phyloP scores from a whole-genome alignment of 2,888 invertebrate species.

The Drosophila anomelani region DNA sequence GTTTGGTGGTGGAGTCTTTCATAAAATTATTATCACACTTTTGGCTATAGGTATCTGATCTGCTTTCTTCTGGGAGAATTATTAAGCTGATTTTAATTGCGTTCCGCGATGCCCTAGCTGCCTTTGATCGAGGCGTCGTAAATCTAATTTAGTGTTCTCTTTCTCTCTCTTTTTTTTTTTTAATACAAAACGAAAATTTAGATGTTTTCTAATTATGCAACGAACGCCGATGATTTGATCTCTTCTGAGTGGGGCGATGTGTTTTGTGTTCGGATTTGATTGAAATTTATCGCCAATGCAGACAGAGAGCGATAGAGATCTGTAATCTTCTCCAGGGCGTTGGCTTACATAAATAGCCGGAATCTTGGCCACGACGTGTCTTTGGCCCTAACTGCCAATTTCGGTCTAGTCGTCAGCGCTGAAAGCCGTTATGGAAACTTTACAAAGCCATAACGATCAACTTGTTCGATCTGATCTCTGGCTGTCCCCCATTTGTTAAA shows the following conservation, averaged over 20 bases:
- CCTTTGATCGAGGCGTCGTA: slow-evolving; percentile 78
- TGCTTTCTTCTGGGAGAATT: slow-evolving; percentile 44
- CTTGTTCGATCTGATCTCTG: slow-evolving; percentile 19
- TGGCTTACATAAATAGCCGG: slow-evolving; percentile 39
- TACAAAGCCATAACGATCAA: slow-evolving; percentile 51
- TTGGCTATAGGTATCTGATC: slow-evolving; percentile 46
- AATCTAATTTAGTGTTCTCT: slow-evolving; percentile 81
- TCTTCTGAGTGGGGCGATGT: slow-evolving; percentile 47
- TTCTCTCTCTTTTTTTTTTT: slow-evolving; percentile 1
- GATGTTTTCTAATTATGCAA: slow-evolving; percentile 71
- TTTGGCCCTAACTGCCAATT: slow-evolving; percentile 62
- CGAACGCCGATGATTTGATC: slow-evolving; percentile 44
- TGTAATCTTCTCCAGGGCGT: slow-evolving; percentile 44
- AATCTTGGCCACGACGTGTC: slow-evolving; percentile 33
- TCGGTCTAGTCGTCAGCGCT: slow-evolving; percentile 54
- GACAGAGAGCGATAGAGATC: slow-evolving; percentile 31
- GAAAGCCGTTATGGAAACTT: slow-evolving; percentile 62
- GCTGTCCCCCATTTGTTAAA: slow-evolving; percentile 60
- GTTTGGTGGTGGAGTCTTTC: slow-evolving; percentile 53
- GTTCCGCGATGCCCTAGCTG: slow-evolving; percentile 55
- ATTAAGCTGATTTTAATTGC: slow-evolving; percentile 82
- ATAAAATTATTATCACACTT: slow-evolving; percentile 81
- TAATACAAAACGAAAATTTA: slow-evolving; percentile 48
- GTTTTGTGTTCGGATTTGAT: slow-evolving; percentile 58
- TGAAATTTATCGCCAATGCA: slow-evolving; percentile 70